Conservation (phyloP, 2,888 invertebrate species). For the Galeruca laticollis region DNA sequence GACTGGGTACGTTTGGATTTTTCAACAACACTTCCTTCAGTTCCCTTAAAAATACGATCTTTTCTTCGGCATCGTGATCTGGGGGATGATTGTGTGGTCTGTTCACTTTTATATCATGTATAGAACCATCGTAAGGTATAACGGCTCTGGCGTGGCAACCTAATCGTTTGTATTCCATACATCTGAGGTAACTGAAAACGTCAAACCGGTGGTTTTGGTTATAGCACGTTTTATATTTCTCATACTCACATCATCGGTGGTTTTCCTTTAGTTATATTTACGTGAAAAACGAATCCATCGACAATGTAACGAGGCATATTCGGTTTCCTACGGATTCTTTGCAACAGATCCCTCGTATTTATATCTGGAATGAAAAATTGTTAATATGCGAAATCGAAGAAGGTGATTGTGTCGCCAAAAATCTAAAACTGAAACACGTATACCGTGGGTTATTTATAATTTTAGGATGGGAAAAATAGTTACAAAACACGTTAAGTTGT, state of each 20-base stretch:
- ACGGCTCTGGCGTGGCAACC: conserved; percentile 64
- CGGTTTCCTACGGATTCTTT: conserved; percentile 57
- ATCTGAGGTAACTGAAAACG: conserved; percentile 60
- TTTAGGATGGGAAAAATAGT: too few relatives aligned
- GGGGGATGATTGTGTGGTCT: conserved; percentile 64
- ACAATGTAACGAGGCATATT: conserved; percentile 65
- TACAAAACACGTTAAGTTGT: too few relatives aligned
- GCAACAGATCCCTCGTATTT: conserved; percentile 43
- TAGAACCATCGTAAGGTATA: conserved; percentile 61
- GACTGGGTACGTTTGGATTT: conserved; percentile 55
- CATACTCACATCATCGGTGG: conserved; percentile 63
- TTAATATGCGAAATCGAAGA: conserved; percentile 8
- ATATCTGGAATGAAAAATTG: conserved; percentile 51
- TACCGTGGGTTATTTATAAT: conserved; percentile 4
- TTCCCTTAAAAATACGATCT: conserved; percentile 63
- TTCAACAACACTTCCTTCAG: conserved; percentile 60
- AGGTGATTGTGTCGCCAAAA: not conserved
- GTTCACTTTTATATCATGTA: conserved; percentile 62
- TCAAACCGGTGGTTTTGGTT: not conserved
- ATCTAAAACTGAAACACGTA: not conserved
- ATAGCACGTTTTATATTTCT: not conserved
- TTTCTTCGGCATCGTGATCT: conserved; percentile 63
- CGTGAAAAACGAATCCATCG: conserved; percentile 65
- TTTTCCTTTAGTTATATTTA: conserved; percentile 64
- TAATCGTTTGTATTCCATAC: conserved; percentile 63